A percentile compares a stretch with the other conserved stretches of the same genome.
Evolutionary conservation across 2,797 vertebrate genomes (phyloP).

Genomic region (Micrastur ruficollis): DNA sequence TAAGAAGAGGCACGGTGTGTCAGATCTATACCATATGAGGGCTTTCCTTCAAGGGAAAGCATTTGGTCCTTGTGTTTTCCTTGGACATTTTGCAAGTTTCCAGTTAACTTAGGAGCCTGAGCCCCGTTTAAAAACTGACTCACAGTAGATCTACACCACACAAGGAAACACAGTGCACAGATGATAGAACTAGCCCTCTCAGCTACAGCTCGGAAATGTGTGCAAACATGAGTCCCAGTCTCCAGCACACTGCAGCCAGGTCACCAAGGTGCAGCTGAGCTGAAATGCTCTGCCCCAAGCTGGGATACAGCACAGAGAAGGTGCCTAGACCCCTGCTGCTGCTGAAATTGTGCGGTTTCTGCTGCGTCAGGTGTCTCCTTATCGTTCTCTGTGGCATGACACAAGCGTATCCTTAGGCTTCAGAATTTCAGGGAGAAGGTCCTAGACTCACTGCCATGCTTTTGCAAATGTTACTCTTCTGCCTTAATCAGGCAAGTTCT

Average conservation of each 20-base stretch:
- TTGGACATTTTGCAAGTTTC: neutral
- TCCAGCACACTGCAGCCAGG: neutral
- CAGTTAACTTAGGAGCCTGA: neutral
- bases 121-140: neutral
- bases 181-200: neutral
- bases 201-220: accelerated
- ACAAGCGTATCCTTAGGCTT: neutral
- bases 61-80: neutral
- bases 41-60: neutral
- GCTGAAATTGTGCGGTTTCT: neutral
- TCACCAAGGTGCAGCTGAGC: neutral
- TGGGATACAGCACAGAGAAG: neutral
- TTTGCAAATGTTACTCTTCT: neutral
- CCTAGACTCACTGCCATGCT: neutral
- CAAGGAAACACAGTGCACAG: neutral
- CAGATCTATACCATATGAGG: neutral
- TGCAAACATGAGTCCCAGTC: neutral
- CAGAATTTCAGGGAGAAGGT: neutral
- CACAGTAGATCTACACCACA: neutral
- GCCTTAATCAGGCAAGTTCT: neutral
- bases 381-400: accelerated
- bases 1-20: neutral
- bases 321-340: neutral
- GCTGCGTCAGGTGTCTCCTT: neutral
- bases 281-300: neutral